Percentiles rank a stretch among this genome's conserved stretches.
Conservation (phyloP, 2,113 vertebrate genomes). For the Pachycephala philippinensis region DNA sequence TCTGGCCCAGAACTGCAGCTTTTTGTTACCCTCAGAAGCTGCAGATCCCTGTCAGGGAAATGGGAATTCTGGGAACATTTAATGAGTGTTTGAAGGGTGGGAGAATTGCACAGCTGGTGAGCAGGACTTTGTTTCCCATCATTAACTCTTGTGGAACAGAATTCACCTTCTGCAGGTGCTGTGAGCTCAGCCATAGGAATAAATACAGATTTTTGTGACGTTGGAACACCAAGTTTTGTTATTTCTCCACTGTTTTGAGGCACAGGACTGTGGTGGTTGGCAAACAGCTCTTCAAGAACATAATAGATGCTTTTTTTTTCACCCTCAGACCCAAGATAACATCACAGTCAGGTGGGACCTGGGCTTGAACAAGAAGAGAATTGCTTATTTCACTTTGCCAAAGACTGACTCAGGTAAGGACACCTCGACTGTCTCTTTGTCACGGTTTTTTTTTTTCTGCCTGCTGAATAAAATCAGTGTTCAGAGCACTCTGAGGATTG, state of each 20-base stretch:
- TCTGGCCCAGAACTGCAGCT: accelerated
- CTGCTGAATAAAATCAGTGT: not conserved
- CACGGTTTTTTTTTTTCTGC: accelerated
- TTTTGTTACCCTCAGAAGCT: not conserved
- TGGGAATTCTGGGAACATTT: not conserved
- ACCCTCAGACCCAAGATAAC: conserved; percentile 93
- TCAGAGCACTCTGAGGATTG: not conserved
- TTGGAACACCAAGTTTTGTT: not conserved
- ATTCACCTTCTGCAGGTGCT: not conserved
- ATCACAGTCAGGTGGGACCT: conserved; percentile 99
- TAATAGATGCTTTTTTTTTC: not conserved
- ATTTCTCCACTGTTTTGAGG: not conserved
- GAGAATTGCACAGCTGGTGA: not conserved
- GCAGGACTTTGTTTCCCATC: not conserved
- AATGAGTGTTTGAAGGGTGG: not conserved
- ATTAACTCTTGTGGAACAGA: not conserved
- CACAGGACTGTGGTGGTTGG: not conserved
- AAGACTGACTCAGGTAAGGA: conserved; percentile 96
- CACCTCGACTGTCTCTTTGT: conserved; percentile 10
- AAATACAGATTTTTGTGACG: not conserved
- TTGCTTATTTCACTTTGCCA: conserved; percentile 98
- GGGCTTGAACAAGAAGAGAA: conserved; percentile 99
- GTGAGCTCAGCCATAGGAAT: not conserved
- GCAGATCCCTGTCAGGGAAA: not conserved
- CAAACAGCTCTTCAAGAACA: not conserved